Conservation (phyloP, 2,888 invertebrate species). For the Drosophila neotestacea region DNA sequence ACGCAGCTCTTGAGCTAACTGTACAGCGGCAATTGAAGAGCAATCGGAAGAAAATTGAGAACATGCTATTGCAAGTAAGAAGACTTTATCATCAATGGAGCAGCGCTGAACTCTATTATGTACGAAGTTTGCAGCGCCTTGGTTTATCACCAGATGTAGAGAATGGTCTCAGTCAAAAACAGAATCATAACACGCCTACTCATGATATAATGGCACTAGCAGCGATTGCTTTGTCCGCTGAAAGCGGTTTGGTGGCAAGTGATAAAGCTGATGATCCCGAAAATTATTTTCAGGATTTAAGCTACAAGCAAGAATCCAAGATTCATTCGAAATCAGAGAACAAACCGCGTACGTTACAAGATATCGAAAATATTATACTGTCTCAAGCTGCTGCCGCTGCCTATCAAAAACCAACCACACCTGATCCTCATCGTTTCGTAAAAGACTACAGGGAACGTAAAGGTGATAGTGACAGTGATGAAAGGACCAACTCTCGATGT, state of each 20-base stretch:
- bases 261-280: neutral
- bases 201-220: slow-evolving; percentile 69
- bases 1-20: slow-evolving; percentile 46
- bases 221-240: slow-evolving; percentile 74
- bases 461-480: slow-evolving; percentile 29
- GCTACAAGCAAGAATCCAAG: slow-evolving; percentile 11
- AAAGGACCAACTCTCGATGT: slow-evolving; percentile 52
- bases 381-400: slow-evolving; percentile 45
- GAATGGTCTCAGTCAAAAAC: neutral
- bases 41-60: slow-evolving; percentile 48
- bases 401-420: slow-evolving; percentile 1
- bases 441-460: slow-evolving; percentile 22
- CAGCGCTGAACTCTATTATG: slow-evolving; percentile 73
- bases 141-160: slow-evolving; percentile 43
- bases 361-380: slow-evolving; percentile 70
- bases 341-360: slow-evolving; percentile 49
- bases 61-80: slow-evolving; percentile 60
- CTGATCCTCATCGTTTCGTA: neutral
- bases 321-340: neutral
- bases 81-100: slow-evolving; percentile 67
- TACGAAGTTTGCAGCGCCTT: slow-evolving; percentile 70
- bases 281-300: neutral
- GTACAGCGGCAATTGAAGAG: slow-evolving; percentile 56
- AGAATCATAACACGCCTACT: slow-evolving; percentile 28
- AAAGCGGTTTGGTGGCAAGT: slow-evolving; percentile 33